Conservation (phyloP, 2,888 invertebrate species). For the Ophioninae sp. region DNA sequence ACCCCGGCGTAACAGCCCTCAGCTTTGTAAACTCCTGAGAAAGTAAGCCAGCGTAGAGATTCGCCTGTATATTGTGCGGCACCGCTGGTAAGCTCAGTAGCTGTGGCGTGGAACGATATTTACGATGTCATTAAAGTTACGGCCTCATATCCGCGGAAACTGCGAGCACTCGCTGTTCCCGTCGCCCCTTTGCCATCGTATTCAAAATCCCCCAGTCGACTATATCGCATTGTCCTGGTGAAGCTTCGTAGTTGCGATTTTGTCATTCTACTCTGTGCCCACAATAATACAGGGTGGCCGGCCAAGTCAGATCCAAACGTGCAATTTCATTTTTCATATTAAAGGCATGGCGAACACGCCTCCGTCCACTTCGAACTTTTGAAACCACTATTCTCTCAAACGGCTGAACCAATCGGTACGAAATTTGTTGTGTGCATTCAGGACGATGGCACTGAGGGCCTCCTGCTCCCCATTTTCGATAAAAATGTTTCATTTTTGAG, state of each 20-base stretch:
- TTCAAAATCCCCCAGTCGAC: conserved; percentile 36
- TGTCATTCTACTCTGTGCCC: conserved; percentile 11
- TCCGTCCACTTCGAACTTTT: too few relatives aligned
- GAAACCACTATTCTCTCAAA: too few relatives aligned
- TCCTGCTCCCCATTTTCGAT: too few relatives aligned
- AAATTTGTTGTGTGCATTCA: too few relatives aligned
- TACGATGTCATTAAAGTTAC: conserved; percentile 71
- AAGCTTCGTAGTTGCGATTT: conserved; percentile 18
- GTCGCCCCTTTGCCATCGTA: not conserved
- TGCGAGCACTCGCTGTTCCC: conserved; percentile 29
- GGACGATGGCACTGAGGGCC: too few relatives aligned
- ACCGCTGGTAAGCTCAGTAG: conserved; percentile 34
- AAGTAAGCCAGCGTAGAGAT: conserved; percentile 25
- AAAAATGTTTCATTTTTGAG: too few relatives aligned
- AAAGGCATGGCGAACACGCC: too few relatives aligned
- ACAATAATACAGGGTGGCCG: too few relatives aligned
- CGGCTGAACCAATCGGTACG: too few relatives aligned
- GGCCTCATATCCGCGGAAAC: conserved; percentile 62
- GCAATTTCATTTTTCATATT: too few relatives aligned
- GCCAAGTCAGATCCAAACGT: too few relatives aligned
- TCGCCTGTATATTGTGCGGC: conserved; percentile 30
- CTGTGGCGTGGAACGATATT: conserved; percentile 60
- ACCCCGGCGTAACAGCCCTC: not conserved
- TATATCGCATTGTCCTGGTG: conserved; percentile 28
- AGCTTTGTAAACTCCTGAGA: conserved; percentile 17